Evolutionary conservation across 37 sponge, comb jelly and placozoan species (phyloP).

Genomic region (Crambe crambe): DNA sequence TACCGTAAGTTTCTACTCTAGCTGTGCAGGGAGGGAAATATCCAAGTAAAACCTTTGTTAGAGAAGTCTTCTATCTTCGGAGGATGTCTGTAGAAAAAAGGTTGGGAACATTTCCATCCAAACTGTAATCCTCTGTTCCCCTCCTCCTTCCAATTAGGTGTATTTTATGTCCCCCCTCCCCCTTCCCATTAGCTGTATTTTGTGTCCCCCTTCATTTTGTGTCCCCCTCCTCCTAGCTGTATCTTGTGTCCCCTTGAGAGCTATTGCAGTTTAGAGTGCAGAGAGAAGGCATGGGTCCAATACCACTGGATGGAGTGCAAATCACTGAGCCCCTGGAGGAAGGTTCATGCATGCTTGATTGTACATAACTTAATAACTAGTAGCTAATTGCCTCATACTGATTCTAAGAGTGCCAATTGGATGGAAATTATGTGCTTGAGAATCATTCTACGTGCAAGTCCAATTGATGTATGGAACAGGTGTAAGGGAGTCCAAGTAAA

Average conservation of each 20-base stretch:
- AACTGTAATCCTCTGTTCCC: background rate
- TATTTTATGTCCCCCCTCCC: background rate
- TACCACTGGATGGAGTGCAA: constrained; percentile 68
- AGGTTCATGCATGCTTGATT: constrained; percentile 14
- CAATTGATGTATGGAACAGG: background rate
- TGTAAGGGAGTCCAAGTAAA: background rate
- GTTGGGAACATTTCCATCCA: no score
- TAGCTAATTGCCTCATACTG: no score
- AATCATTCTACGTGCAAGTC: constrained; percentile 8
- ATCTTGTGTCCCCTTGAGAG: constrained; percentile 28
- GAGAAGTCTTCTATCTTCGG: no score
- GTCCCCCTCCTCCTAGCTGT: no score
- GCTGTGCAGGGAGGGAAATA: no score
- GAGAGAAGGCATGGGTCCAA: constrained; percentile 26
- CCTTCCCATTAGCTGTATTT: no score
- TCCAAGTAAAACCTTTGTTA: no score
- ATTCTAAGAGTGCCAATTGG: constrained; percentile 15
- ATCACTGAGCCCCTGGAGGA: constrained; percentile 4
- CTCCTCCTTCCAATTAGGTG: no score
- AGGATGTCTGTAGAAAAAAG: no score
- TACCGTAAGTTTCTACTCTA: constrained; percentile 36
- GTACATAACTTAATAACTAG: no score
- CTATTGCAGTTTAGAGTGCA: constrained; percentile 43
- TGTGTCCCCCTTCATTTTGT: no score
- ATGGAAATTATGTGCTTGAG: constrained; percentile 17